Base-by-base conservation (phyloP, 2,888 invertebrate genomes). In the Branchellion lobata region DNA sequence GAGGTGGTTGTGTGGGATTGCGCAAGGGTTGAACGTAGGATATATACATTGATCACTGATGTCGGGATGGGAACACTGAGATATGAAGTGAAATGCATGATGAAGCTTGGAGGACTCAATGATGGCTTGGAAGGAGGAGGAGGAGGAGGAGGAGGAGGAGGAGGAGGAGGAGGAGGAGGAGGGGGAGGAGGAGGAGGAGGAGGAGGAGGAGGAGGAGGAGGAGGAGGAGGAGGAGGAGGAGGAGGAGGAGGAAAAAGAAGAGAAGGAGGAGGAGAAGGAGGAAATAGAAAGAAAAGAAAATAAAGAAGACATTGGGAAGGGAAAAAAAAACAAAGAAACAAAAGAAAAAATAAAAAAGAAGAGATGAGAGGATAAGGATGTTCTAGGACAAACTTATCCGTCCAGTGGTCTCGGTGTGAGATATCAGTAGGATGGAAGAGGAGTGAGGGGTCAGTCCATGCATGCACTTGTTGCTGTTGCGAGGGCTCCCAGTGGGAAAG, bases 221-320 rank as follows among this genome's bases (percentile, higher is more conserved):
- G 77, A 78, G 1, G 1, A 53, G 31, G 77, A 78, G 77, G 36
- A 53, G 29, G 77, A 78, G 29, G 18, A 74, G 5, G 69, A 77
- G 33, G 0, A 34, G 57, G 77, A 78, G 33, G 73, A 29, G 27
- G 78, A 33, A 1, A 29, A 78, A 24, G 65, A 78, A 11, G 33
- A 36, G 78, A 34, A 78, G 31, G 76, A 78, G 0, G 33, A 34
- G 11, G 53, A 53, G 33, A 3, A 74, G 31, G 78, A 75, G 74
- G 36, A n/a, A n/a, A n/a, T n/a, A n/a, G n/a, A n/a, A n/a, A n/a
- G n/a, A n/a, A n/a, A n/a, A n/a, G n/a, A n/a, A n/a, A n/a, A n/a
- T n/a, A n/a, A n/a, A n/a, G n/a, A n/a, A n/a, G n/a, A n/a, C n/a
- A n/a, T n/a, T n/a, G n/a, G n/a, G n/a, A n/a, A n/a, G n/a, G n/a